phyloP scores from a whole-genome alignment of 1,140 invertebrate genomes.

The Macrosteles quadrilineatus region DNA sequence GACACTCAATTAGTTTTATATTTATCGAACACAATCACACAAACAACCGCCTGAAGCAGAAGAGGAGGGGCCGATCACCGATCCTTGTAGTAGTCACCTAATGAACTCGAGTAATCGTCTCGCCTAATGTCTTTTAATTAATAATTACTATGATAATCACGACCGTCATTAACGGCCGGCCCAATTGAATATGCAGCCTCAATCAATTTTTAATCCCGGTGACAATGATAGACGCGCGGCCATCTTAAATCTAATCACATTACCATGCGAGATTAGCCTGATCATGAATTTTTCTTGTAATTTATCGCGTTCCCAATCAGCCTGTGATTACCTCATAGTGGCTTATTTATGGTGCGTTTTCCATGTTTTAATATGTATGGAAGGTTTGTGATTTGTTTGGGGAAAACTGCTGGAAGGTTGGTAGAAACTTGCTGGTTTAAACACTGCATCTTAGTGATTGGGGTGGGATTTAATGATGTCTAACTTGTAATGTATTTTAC shows the following conservation, averaged over 20 bases:
- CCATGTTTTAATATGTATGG: slow-evolving; percentile 16
- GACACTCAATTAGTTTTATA: too few relatives aligned
- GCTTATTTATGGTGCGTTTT: slow-evolving; percentile 14
- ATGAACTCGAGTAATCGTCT: slow-evolving; percentile 2
- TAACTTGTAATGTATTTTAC: too few relatives aligned
- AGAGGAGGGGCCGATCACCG: not conserved
- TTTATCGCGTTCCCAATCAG: slow-evolving; percentile 14
- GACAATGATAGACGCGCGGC: not conserved
- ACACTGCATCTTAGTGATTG: too few relatives aligned
- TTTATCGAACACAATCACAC: not conserved
- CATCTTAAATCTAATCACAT: slow-evolving; percentile 20
- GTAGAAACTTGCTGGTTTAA: too few relatives aligned
- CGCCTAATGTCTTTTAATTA: slow-evolving; percentile 16
- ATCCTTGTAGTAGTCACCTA: not conserved
- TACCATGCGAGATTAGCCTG: slow-evolving; percentile 9
- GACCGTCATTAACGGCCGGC: not conserved
- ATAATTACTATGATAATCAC: slow-evolving; percentile 26
- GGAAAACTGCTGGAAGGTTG: too few relatives aligned
- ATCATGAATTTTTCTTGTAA: not conserved
- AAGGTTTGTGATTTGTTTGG: not conserved
- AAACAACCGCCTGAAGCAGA: not conserved
- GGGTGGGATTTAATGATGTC: too few relatives aligned
- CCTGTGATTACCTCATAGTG: not conserved
- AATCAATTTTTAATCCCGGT: slow-evolving; percentile 21
- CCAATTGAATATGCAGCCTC: slow-evolving; percentile 20